Evolutionary conservation across 2,113 vertebrate species (phyloP), one percentile per base, ranked within the genome.

Genomic region (Zootoca vivipara): DNA sequence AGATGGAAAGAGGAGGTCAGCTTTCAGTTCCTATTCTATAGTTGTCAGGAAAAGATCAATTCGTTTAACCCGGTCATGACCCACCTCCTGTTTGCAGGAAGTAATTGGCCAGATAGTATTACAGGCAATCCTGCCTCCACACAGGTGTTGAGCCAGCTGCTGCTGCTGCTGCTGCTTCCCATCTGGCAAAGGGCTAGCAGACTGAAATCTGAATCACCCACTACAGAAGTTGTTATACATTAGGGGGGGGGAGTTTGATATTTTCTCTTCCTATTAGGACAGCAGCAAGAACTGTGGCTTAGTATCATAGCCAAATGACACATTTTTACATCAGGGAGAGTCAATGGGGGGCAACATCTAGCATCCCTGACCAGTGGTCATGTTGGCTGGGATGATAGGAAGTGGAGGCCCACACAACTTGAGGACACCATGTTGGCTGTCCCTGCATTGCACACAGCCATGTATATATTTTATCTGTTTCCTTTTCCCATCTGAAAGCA

Each of bases 21-120:
- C 82, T 95, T 94, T 92, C 92, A 90, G 42, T 46, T 86, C 85
- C 18, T 64, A 24, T 87, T 91, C 86, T 83, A 58, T 89, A 86
- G 62, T 56, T 89, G 88, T 89, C 75, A 84, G 87, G 69, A 86
- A 91, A 88, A 92, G 94, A 95, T 94, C 93, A 93, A 93, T 85
- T 86, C 93, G 84, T 95, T 89, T 92, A 95, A 95, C 95, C 93
- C 90, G 85, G 75, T 92, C 40, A 16, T 70, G 91, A 93, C 89
- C 67, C 89, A 83, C 72, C 82, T 93, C 69, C 93, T 91, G 86
- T 92, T 91, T 83, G 87, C 28, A 91, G 87, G 89, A 90, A 87
- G 87, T 88, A 92, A 93, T 46, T 77, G 87, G 78, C 35, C 69
- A 90, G 95, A 91, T 91, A 92, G 86, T 35, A 28, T 95, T 96